Evolutionary conservation across 1,140 invertebrate genomes (phyloP).

Genomic region (Drosophila nigromelanica): DNA sequence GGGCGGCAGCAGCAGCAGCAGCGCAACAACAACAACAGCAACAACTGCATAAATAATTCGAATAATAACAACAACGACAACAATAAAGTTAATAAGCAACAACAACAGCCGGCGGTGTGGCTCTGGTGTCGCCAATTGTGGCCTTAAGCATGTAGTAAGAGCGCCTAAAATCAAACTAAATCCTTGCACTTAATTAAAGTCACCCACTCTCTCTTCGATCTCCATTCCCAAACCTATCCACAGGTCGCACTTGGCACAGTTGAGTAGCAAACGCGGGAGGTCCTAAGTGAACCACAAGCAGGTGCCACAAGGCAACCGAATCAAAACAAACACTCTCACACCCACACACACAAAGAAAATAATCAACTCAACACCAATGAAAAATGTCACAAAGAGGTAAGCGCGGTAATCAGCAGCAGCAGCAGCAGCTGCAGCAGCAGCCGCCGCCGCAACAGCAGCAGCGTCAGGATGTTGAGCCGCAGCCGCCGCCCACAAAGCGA

Average conservation of each 20-base stretch:
- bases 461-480: constrained; percentile 82
- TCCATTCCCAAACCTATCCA: constrained; percentile 32
- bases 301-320: constrained; percentile 35
- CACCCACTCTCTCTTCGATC: background rate
- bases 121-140: constrained; percentile 79
- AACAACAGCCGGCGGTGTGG: constrained; percentile 61
- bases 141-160: constrained; percentile 84
- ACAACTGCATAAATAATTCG: constrained; percentile 40
- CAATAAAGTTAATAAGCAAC: constrained; percentile 42
- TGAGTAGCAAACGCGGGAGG: constrained; percentile 40
- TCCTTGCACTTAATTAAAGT: constrained; percentile 34
- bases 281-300: constrained; percentile 34
- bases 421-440: constrained; percentile 69
- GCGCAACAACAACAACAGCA: constrained; percentile 47
- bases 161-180: background rate
- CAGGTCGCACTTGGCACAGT: constrained; percentile 48
- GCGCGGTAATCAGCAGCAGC: constrained; percentile 80
- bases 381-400: constrained; percentile 84
- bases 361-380: constrained; percentile 79
- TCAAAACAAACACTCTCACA: constrained; percentile 40
- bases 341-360: constrained; percentile 56
- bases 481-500: constrained; percentile 80
- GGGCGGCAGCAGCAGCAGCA: constrained; percentile 55
- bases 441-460: constrained; percentile 74
- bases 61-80: constrained; percentile 46